These are phyloP conservation scores for Caenorhabditis sp. DNA, from an alignment of 2,888 invertebrate species.

Conservation along the genomic window DNA sequence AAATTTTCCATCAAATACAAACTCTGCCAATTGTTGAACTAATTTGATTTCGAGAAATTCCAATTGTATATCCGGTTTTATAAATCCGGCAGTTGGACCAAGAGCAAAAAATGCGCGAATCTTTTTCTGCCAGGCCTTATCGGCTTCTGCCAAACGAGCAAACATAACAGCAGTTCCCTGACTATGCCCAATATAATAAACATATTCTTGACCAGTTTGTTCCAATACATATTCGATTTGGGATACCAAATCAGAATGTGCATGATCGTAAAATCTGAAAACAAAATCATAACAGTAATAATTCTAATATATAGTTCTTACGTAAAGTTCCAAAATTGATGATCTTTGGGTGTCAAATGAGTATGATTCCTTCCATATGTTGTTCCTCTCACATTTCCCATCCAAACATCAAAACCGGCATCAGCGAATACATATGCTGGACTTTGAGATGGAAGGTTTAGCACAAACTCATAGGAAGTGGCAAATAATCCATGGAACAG, in stretches of 20 bases:
- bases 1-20: conserved; percentile 27
- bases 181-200: conserved; percentile 38
- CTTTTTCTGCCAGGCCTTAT: conserved; percentile 23
- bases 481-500: conserved; percentile 35
- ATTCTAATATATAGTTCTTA: neutral
- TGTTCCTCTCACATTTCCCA: conserved; percentile 34
- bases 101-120: conserved; percentile 37
- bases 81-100: conserved; percentile 38
- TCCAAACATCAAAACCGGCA: conserved; percentile 43
- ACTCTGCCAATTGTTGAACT: conserved; percentile 18
- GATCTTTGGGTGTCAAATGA: conserved; percentile 3
- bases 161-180: conserved; percentile 39
- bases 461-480: conserved; percentile 13
- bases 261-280: conserved; percentile 19
- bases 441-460: conserved; percentile 34
- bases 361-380: conserved; percentile 31
- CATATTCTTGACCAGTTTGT: conserved; percentile 15
- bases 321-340: conserved; percentile 31
- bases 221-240: conserved; percentile 39
- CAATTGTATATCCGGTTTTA: conserved; percentile 22
- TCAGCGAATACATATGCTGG: conserved; percentile 36
- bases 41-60: conserved; percentile 6
- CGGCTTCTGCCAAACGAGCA: conserved; percentile 26
- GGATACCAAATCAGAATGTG: conserved; percentile 22
- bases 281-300: neutral